Percentiles rank a stretch among this genome's conserved stretches.
These are phyloP conservation scores for Gymnoscopelus braueri DNA, from an alignment of 2,797 vertebrate species.

Conservation along the genomic window DNA sequence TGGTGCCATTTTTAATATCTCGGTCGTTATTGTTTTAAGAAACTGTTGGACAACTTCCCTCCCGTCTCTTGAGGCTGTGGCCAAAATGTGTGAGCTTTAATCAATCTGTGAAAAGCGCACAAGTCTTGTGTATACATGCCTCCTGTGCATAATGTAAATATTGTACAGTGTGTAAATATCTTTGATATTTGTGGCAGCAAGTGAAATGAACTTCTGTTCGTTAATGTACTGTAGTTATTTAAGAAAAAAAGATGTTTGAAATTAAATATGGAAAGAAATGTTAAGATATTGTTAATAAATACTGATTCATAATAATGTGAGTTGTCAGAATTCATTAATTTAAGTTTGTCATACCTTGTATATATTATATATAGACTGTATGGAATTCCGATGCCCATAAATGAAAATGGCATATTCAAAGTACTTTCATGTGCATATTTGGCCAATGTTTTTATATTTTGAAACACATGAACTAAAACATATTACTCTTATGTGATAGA, in stretches of 20 bases:
- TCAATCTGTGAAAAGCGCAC: conserved; percentile 28
- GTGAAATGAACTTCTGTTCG: conserved; percentile 50
- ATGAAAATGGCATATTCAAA: no score
- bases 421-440: no score
- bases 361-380: not conserved
- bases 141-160: conserved; percentile 76
- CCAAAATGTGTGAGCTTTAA: conserved; percentile 67
- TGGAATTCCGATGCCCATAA: no score
- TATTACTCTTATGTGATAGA: no score
- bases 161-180: conserved; percentile 74
- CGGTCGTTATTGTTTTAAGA: conserved; percentile 14
- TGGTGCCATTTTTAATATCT: conserved; percentile 31
- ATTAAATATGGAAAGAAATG: conserved; percentile 24
- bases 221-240: conserved; percentile 73
- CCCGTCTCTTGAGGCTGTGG: conserved; percentile 54
- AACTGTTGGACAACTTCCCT: conserved; percentile 28
- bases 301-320: conserved; percentile 48
- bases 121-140: conserved; percentile 63
- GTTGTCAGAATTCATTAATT: not conserved
- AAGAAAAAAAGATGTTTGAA: conserved; percentile 46
- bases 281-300: conserved; percentile 73
- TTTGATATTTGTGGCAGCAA: conserved; percentile 67
- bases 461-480: not conserved
- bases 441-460: not conserved
- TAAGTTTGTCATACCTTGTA: not conserved